Evolutionary conservation across 2,113 vertebrate genomes (phyloP).

Genomic region (Phalacrocorax brasilianus): DNA sequence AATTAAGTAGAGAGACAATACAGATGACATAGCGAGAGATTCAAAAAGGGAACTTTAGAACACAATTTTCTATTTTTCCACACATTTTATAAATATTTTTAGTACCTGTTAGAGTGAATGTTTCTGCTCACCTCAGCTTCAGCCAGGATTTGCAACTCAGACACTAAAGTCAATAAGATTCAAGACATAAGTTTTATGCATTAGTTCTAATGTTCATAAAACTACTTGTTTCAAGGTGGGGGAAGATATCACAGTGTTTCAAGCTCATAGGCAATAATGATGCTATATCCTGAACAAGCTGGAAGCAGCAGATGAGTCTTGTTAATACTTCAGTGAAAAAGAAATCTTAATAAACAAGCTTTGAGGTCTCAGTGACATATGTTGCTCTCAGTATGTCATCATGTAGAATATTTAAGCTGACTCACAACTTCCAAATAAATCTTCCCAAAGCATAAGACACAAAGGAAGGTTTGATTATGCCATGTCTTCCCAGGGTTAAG

Average conservation of each 20-base stretch:
- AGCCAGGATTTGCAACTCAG: neutral
- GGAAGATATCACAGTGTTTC: neutral
- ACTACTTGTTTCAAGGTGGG: neutral
- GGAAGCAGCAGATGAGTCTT: neutral
- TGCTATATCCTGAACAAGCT: neutral
- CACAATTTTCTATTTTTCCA: neutral
- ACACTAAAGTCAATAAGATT: neutral
- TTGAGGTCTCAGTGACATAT: neutral
- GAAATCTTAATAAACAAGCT: neutral
- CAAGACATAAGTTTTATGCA: neutral
- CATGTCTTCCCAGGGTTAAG: neutral
- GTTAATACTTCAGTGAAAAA: neutral
- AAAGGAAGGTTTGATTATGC: neutral
- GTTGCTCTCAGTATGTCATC: neutral
- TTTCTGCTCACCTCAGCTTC: neutral
- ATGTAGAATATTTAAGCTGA: neutral
- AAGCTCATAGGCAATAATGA: neutral
- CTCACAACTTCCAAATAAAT: neutral
- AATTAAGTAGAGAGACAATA: neutral
- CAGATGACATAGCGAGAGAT: neutral
- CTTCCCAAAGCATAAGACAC: neutral
- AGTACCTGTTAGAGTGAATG: neutral
- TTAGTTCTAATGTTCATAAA: neutral
- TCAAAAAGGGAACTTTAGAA: neutral
- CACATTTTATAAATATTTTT: neutral